A percentile compares a stretch with the other conserved stretches of the same genome.
Conservation (phyloP, 2,888 invertebrate genomes). For the Myopa tessellatipennis region DNA sequence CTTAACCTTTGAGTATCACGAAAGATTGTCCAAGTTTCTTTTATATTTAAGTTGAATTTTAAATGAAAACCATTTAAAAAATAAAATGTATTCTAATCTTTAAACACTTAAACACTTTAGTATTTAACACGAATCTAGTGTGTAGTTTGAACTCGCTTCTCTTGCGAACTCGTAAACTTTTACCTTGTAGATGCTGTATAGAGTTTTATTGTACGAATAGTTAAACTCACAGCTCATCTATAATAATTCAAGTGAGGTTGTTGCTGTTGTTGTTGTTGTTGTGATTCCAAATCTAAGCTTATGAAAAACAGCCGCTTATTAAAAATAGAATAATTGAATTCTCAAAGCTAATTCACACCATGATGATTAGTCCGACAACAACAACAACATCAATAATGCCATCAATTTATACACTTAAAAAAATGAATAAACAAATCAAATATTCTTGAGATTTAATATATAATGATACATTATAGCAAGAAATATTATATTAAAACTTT, state of each 20-base stretch:
- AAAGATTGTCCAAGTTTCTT: no score
- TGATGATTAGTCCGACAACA: not conserved
- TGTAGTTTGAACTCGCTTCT: no score
- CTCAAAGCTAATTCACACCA: constrained; percentile 18
- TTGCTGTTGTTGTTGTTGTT: not conserved
- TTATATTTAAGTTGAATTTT: no score
- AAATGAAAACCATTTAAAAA: no score
- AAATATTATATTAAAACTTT: no score
- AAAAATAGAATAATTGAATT: constrained; percentile 8
- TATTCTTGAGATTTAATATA: no score
- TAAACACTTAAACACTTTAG: no score
- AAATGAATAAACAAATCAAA: not conserved
- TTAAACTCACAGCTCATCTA: not conserved
- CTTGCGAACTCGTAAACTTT: not conserved
- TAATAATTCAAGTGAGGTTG: not conserved
- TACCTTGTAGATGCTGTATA: not conserved
- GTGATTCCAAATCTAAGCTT: not conserved
- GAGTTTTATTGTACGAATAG: not conserved
- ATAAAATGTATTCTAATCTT: no score
- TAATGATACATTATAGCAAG: no score
- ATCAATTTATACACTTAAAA: not conserved
- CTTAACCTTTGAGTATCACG: no score
- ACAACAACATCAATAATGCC: not conserved
- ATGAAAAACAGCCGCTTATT: constrained; percentile 1
- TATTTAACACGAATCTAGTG: no score